Evolutionary conservation across 2,797 vertebrate genomes (phyloP).

Genomic region (Brotogeris chrysoptera): DNA sequence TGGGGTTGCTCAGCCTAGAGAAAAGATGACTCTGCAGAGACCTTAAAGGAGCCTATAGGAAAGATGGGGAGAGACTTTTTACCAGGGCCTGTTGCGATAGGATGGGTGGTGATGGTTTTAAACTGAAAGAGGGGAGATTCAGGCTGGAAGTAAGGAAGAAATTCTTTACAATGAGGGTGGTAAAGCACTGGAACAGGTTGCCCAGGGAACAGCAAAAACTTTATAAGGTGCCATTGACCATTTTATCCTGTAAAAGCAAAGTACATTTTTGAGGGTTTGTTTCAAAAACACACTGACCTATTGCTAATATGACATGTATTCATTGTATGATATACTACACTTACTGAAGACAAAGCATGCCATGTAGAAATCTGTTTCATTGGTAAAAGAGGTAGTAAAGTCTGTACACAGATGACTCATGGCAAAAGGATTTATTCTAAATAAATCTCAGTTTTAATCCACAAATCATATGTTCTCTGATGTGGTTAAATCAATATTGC

Average conservation of each 20-base stretch:
- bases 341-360: background rate
- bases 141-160: background rate
- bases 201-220: background rate
- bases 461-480: background rate
- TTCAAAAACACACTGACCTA: background rate
- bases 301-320: background rate
- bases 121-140: background rate
- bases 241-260: background rate
- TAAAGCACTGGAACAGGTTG: background rate
- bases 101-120: background rate
- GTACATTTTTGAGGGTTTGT: rapidly evolving
- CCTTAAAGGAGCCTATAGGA: background rate
- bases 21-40: background rate
- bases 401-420: background rate
- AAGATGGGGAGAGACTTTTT: background rate
- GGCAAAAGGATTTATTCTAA: background rate
- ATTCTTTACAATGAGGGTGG: background rate
- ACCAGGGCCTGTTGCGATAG: background rate
- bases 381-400: background rate
- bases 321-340: background rate
- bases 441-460: too few species aligned
- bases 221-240: background rate
- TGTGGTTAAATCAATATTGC: background rate
- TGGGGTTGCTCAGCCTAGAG: background rate
- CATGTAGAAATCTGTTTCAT: background rate